Evolutionary conservation across 2,113 vertebrate species (phyloP).

Genomic region (Arvicanthis niloticus): DNA sequence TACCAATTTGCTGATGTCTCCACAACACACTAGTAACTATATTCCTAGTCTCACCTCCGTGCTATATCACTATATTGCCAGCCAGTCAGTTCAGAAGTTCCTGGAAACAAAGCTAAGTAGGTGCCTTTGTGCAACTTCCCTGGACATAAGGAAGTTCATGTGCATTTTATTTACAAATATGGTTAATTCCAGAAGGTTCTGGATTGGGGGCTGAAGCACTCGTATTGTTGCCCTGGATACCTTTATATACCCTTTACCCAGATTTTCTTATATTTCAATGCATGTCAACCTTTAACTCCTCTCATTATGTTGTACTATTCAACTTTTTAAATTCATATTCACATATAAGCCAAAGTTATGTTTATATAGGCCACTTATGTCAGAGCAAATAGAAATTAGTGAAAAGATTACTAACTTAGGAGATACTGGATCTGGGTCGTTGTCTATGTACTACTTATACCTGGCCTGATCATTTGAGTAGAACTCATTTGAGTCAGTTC

Average conservation of each 20-base stretch:
- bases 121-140: neutral
- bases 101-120: neutral
- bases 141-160: neutral
- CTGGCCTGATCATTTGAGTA: neutral
- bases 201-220: neutral
- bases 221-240: neutral
- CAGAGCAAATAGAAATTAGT: neutral
- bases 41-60: neutral
- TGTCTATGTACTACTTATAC: neutral
- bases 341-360: neutral
- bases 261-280: slow-evolving; percentile 44
- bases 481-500: neutral
- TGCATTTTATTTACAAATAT: slow-evolving; percentile 34
- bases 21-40: neutral
- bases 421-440: neutral
- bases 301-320: slow-evolving; percentile 24
- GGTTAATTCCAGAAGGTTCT: slow-evolving; percentile 25
- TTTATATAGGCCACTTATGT: slow-evolving; percentile 11
- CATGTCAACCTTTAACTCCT: slow-evolving; percentile 8
- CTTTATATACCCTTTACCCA: neutral
- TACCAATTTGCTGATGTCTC: neutral
- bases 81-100: neutral
- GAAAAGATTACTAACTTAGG: slow-evolving; percentile 5
- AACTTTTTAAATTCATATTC: neutral
- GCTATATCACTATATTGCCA: neutral